Base-by-base conservation (phyloP, 2,797 vertebrate species). In the Thalassophryne amazonica region DNA sequence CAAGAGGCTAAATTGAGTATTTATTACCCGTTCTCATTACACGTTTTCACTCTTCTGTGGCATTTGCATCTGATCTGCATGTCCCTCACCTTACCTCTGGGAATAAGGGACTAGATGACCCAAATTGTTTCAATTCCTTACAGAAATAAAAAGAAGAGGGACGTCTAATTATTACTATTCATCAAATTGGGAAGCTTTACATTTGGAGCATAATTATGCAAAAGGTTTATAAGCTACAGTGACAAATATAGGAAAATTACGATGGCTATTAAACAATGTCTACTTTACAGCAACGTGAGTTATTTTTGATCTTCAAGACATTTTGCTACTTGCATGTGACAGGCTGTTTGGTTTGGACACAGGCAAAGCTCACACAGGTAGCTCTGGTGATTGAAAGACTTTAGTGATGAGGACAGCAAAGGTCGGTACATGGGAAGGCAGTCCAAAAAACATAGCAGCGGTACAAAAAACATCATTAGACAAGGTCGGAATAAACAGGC, bases 1-100 rank as follows among this genome's bases (percentile, higher is more conserved):
- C 84, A 90, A 84, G 86, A 91, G 89, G 89, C 86, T 90, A 90
- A 90, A 89, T 85, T 88, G 85, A 81, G 71, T 85, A 80, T 92
- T 90, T 90, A 89, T 89, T 89, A 86, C 75, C 58, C 41, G 12
- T 66, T 63, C 64, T 73, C 60, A 84, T 84, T 83, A 87, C 87
- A 80, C 80, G 84, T 85, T 86, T 86, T 84, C 74, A 62, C 76
- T 84, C 86, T 79, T 84, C 43, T 46, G 17, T 73, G 34, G 57
- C 66, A 89, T 89, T 91, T 90, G 87, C 89, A 86, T 88, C 73
- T 88, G 69, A 86, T 90, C 91, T 90, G 83, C 87, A 88, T 89
- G 70, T 84, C 78, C 67, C 78, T 67, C 48, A 45, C 70, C 84
- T 73, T 77, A 72, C 80, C 73, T 80, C 14, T 79, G 86, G 87